phyloP scores from a whole-genome alignment of 2,888 invertebrate genomes.

The Lasioglossum marginatum region DNA sequence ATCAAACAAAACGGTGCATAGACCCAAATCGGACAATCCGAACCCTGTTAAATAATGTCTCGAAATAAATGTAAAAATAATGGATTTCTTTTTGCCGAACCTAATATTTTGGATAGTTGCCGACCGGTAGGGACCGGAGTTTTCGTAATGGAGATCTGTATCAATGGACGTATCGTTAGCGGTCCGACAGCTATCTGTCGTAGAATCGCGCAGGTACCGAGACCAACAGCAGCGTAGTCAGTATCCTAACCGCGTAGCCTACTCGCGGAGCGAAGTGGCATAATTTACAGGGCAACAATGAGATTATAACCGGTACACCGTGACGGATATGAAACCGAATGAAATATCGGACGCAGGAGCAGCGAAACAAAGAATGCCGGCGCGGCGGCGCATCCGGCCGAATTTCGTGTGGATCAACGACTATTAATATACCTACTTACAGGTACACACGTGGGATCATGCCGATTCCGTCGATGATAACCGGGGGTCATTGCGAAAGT shows the following conservation, averaged over 20 bases:
- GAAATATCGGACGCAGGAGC: constrained; percentile 77
- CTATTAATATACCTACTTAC: constrained; percentile 64
- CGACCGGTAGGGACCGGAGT: not conserved
- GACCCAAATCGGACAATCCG: too few relatives aligned
- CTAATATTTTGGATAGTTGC: not conserved
- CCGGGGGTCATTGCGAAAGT: constrained; percentile 49
- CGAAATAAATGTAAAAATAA: too few relatives aligned
- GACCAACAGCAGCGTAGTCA: not conserved
- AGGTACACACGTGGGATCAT: constrained; percentile 31
- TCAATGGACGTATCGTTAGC: constrained; percentile 3
- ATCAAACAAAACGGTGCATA: too few relatives aligned
- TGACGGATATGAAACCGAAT: constrained; percentile 62
- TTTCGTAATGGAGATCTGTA: constrained; percentile 1
- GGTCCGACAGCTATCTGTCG: constrained; percentile 32
- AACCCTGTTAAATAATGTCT: too few relatives aligned
- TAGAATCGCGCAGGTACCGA: constrained; percentile 22
- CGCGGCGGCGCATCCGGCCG: constrained; percentile 75
- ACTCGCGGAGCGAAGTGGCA: constrained; percentile 40
- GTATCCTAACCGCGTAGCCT: constrained; percentile 16
- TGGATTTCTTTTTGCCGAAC: too few relatives aligned
- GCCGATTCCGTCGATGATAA: constrained; percentile 50
- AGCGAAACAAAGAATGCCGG: constrained; percentile 66
- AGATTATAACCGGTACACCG: constrained; percentile 59
- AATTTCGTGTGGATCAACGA: constrained; percentile 75
- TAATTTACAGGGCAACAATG: constrained; percentile 66